These are phyloP conservation scores for Pantala flavescens DNA, from an alignment of 1,140 invertebrate species.

Conservation along the genomic window DNA sequence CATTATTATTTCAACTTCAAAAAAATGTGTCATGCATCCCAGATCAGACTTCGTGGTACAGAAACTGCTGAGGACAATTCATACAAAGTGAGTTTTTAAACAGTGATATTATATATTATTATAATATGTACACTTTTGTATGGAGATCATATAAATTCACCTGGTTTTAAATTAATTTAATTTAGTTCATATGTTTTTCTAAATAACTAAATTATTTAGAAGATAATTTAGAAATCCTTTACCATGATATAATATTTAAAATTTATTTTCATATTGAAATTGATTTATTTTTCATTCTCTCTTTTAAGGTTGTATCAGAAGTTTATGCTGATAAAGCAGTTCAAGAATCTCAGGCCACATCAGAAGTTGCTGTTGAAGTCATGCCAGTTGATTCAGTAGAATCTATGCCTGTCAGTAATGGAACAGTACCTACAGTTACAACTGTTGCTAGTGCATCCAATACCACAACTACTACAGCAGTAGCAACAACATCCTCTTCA, in stretches of 20 bases:
- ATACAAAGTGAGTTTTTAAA: background rate
- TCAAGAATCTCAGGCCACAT: background rate
- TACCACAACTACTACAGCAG: background rate
- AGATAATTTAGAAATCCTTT: too few species aligned
- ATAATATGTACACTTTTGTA: too few species aligned
- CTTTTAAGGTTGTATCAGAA: background rate
- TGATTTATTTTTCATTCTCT: too few species aligned
- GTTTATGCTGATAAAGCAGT: background rate
- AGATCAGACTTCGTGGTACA: background rate
- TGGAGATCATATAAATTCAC: too few species aligned
- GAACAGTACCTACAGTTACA: too few species aligned
- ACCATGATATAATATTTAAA: too few species aligned
- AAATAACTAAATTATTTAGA: too few species aligned
- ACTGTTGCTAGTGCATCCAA: background rate
- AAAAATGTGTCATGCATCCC: background rate
- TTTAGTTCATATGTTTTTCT: too few species aligned
- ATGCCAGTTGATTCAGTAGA: background rate
- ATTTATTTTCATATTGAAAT: too few species aligned
- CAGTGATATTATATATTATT: too few species aligned
- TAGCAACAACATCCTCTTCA: background rate
- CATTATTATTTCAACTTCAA: background rate
- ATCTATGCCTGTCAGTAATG: background rate
- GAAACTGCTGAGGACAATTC: background rate
- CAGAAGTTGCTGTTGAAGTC: background rate
- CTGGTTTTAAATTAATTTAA: too few species aligned